Evolutionary conservation across 1,140 invertebrate species (phyloP).

Genomic region (Anoplolepis gracilipes): DNA sequence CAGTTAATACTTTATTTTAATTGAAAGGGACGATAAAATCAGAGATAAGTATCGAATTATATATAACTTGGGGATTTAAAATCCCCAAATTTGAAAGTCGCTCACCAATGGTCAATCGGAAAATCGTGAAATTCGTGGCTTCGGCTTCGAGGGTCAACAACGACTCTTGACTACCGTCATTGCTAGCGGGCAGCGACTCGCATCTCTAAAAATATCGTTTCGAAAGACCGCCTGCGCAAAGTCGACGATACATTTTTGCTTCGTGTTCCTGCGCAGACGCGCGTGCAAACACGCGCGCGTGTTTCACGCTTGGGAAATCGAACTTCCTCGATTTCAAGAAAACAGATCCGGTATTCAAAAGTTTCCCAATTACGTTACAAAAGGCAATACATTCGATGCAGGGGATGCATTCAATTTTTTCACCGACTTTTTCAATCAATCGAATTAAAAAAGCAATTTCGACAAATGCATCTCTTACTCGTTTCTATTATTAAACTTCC

Average conservation of each 20-base stretch:
- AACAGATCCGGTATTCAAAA: neutral
- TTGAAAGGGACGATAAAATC: neutral
- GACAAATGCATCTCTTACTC: neutral
- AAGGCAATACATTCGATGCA: no score
- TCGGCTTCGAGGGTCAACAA: slow-evolving; percentile 63
- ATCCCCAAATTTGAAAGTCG: neutral
- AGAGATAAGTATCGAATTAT: neutral
- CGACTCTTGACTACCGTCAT: slow-evolving; percentile 64
- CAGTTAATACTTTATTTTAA: neutral
- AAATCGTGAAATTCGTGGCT: slow-evolving; percentile 35
- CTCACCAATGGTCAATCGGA: slow-evolving; percentile 65
- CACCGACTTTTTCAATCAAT: no score
- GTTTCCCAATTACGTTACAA: neutral
- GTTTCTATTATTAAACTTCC: no score
- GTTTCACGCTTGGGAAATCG: slow-evolving; percentile 14
- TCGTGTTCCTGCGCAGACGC: slow-evolving; percentile 56
- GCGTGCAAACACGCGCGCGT: slow-evolving; percentile 25
- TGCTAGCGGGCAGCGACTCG: slow-evolving; percentile 66
- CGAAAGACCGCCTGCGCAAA: slow-evolving; percentile 73
- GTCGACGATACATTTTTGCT: slow-evolving; percentile 18
- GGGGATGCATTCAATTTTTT: neutral
- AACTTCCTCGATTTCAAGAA: neutral
- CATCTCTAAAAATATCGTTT: slow-evolving; percentile 75
- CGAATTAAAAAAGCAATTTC: neutral
- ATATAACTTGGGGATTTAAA: neutral